Base-by-base conservation (phyloP, 1,140 invertebrate species). In the Drosophila murphyi region DNA sequence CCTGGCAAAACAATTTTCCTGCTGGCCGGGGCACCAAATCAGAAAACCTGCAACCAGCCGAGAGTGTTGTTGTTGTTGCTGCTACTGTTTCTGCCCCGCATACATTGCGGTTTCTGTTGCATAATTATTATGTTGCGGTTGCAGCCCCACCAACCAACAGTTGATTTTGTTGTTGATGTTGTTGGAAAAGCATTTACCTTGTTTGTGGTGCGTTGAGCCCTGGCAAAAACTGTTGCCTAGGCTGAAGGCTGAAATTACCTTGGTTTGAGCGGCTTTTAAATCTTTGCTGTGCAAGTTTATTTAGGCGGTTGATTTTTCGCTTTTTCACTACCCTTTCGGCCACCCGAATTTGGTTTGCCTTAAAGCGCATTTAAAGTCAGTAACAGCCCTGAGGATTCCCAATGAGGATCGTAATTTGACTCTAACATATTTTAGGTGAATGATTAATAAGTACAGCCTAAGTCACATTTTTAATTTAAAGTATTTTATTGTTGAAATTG, bases 91-190 rank as follows among this genome's bases (percentile, higher is more conserved):
- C 70, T 67, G 76, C 76, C 83, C 78, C 80, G 80, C 85, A 89
- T 88, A 69, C 85, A 88, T 88, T 88, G 83, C 83, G 83, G 83
- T 88, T 88, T 88, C 80, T 88, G 83, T 88, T 89, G 83, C 83
- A 88, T 88, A 88, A 88, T 88, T 88, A 88, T 88, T 88, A 89
- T 88, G 83, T 88, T 88, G 83, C 77, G 83, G 83, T 89, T 83
- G 74, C 74, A 71, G 37, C 67, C 69, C 73, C 57, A 35, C 6
- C 59, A 51, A 48, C 47, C 45, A 59, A 50, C 50, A 72, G 64
- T 74, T 69, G 74, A 82, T 77, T 72, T 72, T 85, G 68, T 64
- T 86, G 70, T 71, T 78, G 75, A 68, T 80, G 82, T 72, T 78
- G 82, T 78, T 82, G 71, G 47, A 88, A 78, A 88, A 87, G 85